Evolutionary conservation across 92 coral and sea anemone genomes (phyloP).

Genomic region (Galaxea fascicularis): DNA sequence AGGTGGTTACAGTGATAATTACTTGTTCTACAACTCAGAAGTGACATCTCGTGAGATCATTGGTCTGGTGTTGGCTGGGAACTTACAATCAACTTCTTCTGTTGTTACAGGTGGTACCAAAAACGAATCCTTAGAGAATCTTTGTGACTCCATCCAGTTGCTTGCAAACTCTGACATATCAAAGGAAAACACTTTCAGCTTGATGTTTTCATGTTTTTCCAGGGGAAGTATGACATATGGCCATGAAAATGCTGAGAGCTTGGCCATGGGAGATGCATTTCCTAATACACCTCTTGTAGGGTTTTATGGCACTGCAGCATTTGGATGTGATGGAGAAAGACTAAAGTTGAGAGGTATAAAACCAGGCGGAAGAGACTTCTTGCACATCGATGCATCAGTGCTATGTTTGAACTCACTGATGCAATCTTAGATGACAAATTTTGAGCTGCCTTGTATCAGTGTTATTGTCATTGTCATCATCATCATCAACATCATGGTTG

Average conservation of each 20-base stretch:
- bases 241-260: slow-evolving; percentile 48
- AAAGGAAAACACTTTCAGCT: slow-evolving; percentile 53
- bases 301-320: slow-evolving; percentile 75
- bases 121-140: slow-evolving; percentile 46
- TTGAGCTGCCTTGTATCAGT: background rate
- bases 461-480: background rate
- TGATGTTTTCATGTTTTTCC: slow-evolving; percentile 70
- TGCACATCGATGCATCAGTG: slow-evolving; percentile 73
- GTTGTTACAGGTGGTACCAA: slow-evolving; percentile 49
- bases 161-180: slow-evolving; percentile 52
- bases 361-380: slow-evolving; percentile 86
- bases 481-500: background rate
- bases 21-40: slow-evolving; percentile 70
- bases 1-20: slow-evolving; percentile 80
- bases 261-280: slow-evolving; percentile 57
- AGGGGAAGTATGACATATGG: slow-evolving; percentile 42
- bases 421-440: background rate
- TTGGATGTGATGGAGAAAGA: slow-evolving; percentile 83
- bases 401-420: slow-evolving; percentile 71
- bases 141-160: slow-evolving; percentile 60
- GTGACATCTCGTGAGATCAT: slow-evolving; percentile 79
- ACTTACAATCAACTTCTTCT: slow-evolving; percentile 67
- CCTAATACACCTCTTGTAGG: slow-evolving; percentile 69
- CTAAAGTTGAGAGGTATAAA: slow-evolving; percentile 50
- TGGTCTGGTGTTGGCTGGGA: slow-evolving; percentile 85